These are phyloP conservation scores for Asobara japonica DNA, from an alignment of 1,140 invertebrate genomes.

Conservation along the genomic window DNA sequence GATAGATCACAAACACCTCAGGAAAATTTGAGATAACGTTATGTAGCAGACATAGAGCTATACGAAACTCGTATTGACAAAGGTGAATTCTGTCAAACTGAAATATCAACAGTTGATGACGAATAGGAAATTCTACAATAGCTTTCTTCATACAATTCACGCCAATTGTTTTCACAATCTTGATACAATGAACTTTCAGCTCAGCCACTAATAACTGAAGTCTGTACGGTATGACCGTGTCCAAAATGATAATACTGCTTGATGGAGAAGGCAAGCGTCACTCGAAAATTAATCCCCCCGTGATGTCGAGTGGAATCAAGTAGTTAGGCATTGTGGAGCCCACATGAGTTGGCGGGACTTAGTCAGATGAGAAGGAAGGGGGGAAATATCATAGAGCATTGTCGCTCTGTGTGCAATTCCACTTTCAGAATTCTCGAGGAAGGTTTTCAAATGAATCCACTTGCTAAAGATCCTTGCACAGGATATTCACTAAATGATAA, in stretches of 20 bases:
- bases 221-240: background rate
- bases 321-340: slow-evolving; percentile 9
- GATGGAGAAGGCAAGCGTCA: background rate
- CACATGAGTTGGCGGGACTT: background rate
- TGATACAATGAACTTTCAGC: background rate
- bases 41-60: background rate
- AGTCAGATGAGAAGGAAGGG: background rate
- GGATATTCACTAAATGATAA: background rate
- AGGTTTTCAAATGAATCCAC: background rate
- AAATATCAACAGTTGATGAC: background rate
- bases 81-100: background rate
- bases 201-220: background rate
- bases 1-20: background rate
- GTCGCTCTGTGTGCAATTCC: background rate
- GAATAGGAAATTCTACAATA: background rate
- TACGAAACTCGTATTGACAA: background rate
- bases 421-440: background rate
- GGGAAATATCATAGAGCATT: background rate
- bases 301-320: background rate
- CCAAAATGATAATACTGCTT: slow-evolving; percentile 5
- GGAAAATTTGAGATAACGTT: background rate
- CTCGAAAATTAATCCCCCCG: background rate
- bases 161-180: background rate
- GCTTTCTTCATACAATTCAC: background rate
- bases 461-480: background rate